Evolutionary conservation across 2,113 vertebrate species (phyloP).

Genomic region (Chloropsis cyanopogon): DNA sequence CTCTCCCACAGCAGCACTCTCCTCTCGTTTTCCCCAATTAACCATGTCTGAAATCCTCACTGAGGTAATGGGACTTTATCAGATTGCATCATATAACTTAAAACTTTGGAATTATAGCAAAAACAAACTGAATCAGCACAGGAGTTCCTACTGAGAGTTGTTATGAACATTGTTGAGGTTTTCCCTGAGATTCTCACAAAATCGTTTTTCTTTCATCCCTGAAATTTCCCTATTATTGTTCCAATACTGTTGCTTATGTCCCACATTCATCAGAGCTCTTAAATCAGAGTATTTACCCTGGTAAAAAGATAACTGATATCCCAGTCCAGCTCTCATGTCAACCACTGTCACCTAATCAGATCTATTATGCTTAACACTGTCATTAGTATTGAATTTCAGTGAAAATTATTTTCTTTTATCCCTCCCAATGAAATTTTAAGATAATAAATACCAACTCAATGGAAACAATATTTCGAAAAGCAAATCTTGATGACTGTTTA

Average conservation of each 20-base stretch:
- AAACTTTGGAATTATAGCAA: not conserved
- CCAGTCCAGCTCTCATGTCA: not conserved
- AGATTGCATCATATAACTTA: not conserved
- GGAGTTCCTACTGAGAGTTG: not conserved
- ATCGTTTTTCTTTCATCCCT: not conserved
- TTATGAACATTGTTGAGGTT: not conserved
- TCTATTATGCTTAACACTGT: not conserved
- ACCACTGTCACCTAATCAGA: not conserved
- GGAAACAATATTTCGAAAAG: not conserved
- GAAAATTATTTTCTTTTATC: not conserved
- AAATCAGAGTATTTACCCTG: not conserved
- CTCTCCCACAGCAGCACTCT: not conserved
- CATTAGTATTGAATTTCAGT: not conserved
- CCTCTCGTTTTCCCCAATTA: not conserved
- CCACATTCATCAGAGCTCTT: not conserved
- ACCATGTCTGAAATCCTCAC: not conserved
- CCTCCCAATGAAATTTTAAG: not conserved
- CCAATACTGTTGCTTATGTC: not conserved
- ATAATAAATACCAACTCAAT: not conserved
- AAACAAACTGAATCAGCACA: not conserved
- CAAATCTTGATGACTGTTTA: not conserved
- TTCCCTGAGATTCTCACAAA: not conserved
- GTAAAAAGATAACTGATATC: not conserved
- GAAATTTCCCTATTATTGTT: not conserved
- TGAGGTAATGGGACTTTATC: not conserved